A percentile compares a stretch with the other conserved stretches of the same genome.
Evolutionary conservation across 1,140 invertebrate genomes (phyloP).

Genomic region (Pseudomyrmex pallidus): DNA sequence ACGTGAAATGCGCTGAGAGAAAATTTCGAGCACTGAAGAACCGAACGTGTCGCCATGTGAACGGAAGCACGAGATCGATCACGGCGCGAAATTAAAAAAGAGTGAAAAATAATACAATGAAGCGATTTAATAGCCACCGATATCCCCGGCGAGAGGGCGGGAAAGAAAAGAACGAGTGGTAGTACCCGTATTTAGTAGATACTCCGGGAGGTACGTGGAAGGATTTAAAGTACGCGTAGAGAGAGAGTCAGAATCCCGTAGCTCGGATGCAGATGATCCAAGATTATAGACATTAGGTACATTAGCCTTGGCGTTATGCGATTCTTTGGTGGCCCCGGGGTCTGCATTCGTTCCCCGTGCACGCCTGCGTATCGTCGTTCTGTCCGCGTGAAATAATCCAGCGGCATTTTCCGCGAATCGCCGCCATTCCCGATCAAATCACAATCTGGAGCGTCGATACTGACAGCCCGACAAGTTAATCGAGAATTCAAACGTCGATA

Average conservation of each 20-base stretch:
- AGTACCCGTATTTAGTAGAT: conserved; percentile 48
- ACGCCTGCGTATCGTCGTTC: background rate
- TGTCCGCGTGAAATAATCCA: conserved; percentile 30
- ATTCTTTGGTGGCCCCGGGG: conserved; percentile 61
- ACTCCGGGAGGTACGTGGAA: conserved; percentile 38
- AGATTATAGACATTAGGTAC: conserved; percentile 77
- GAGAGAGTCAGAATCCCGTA: conserved; percentile 2
- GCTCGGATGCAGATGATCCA: conserved; percentile 73
- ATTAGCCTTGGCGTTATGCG: conserved; percentile 69
- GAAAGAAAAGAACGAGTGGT: background rate
- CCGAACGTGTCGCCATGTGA: background rate
- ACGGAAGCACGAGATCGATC: conserved; percentile 7
- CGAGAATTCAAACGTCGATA: too few relatives aligned
- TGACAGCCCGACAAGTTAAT: too few relatives aligned
- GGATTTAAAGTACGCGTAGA: conserved; percentile 42
- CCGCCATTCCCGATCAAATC: too few relatives aligned
- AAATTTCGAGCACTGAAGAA: too few relatives aligned
- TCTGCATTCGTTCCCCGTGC: conserved; percentile 30
- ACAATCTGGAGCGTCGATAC: too few relatives aligned
- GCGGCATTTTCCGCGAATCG: background rate
- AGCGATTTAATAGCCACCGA: conserved; percentile 76
- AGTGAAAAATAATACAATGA: conserved; percentile 67
- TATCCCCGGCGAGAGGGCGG: background rate
- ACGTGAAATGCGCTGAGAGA: too few relatives aligned
- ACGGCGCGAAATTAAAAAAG: background rate